Base-by-base conservation (phyloP, 1,140 invertebrate species). In the Papilio xuthus region DNA sequence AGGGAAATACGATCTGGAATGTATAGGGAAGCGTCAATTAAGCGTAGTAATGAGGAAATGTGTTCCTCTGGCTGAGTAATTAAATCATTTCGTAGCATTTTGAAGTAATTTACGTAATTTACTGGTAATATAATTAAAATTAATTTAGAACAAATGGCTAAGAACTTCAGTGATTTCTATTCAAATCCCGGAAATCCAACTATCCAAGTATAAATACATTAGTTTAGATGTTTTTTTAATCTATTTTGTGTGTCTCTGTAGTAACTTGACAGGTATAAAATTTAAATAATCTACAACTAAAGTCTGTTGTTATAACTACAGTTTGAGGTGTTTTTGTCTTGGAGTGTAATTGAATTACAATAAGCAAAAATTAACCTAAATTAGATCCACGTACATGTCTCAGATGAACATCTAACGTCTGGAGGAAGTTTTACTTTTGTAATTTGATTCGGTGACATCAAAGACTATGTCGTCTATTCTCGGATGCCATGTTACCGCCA, bases 391-490 rank as follows among this genome's bases (percentile, higher is more conserved):
- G 15, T 80, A 73, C 53, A 76, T 75, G 50, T 80, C 56, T 70
- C 70, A 47, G 50, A 56, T 63, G 47, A 74, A 81, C 82, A 73
- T 83, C 80, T 83, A 78, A 83, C 73, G 78, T 72, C 63, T 80
- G 70, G 56, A 56, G 78, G 82, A 79, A 82, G 78, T 83, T 79
- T 79, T 71, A 83, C 84, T 86, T 89, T 88, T 84, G 87, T 88
- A 89, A 89, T 88, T 89, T 85, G 87, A 89, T 86, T 85, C 87
- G 83, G 81, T 81, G 77, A 88, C 86, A 88, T 89, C 87, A 89
- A 89, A 88, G 81, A 77, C 63, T 82, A 80, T 82, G 80, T 78
- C 78, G 79, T 83, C 83, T 88, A 88, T 88, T 85, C 79, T 80
- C 73, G 80, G 76, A 78, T 67, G 82, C 80, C 81, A 84, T 86